Base-by-base conservation (phyloP, 2,797 vertebrate genomes). In the Chromobotia macracanthus region DNA sequence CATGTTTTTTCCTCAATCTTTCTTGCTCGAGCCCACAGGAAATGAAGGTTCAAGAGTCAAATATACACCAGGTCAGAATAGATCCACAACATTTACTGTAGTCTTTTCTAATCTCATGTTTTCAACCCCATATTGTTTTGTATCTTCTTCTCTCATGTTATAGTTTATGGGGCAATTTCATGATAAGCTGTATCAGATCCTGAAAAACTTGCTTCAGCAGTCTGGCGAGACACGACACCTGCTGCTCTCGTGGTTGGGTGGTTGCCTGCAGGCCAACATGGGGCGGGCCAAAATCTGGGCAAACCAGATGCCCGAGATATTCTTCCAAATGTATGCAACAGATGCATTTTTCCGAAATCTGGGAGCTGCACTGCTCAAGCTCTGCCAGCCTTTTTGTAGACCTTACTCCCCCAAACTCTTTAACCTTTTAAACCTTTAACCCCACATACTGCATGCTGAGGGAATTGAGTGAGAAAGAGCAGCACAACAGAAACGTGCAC, bases 221-320 rank as follows among this genome's bases (percentile, higher is more conserved):
- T 95, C 96, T 4, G 92, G 94, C 0, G 97, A 99, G 87, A 98
- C 96, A 0, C 97, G 97, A 41, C 97, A 99, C 91, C 88, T 94
- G 87, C 94, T 98, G 87, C 94, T 99, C 50, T 94, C 95, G 31
- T 99, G 98, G 98, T 89, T 99, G 82, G 98, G 97, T 69, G 95
- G 93, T 91, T 99, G 97, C 89, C 92, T 99, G 80, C 96, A 98
- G 0, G 96, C 96, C 0, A 99, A 99, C 0, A 92, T 95, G 0
- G 97, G 97, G 35, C 95, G 97, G 78, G 91, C 95, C 81, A 99
- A 99, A 90, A 99, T 99, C 60, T 99, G 98, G 98, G 96, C 97
- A 80, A 99, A 97, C 90, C 97, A 99, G 93, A 97, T 99, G 96
- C 97, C 98, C 0, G 97, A 98, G 90, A 96, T 99, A 87, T 97